Evolutionary conservation across 1,140 invertebrate species (phyloP).

Genomic region (Aphelenchoides besseyi): DNA sequence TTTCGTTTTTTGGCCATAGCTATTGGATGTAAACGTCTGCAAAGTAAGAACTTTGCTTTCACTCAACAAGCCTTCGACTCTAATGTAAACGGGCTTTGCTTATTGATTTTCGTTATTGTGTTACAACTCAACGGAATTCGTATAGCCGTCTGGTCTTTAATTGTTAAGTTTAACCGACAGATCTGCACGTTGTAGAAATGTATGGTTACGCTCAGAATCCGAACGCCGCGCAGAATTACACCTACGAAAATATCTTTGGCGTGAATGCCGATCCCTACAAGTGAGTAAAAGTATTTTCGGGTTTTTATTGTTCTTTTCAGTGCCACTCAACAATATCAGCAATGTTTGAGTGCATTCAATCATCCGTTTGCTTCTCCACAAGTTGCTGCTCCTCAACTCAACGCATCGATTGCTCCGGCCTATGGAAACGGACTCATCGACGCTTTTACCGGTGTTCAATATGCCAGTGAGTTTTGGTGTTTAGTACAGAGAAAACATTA

Average conservation of each 20-base stretch:
- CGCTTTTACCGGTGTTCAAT: background rate
- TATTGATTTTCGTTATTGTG: no score
- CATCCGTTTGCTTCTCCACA: background rate
- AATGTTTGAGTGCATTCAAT: background rate
- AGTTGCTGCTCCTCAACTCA: background rate
- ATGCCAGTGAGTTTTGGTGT: background rate
- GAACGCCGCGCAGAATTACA: background rate
- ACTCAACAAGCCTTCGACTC: no score
- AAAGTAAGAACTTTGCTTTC: no score
- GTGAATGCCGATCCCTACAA: background rate
- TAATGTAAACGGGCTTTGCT: no score
- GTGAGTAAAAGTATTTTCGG: background rate
- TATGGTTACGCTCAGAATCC: background rate
- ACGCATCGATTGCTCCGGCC: background rate
- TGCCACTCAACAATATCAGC: background rate
- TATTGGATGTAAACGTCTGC: no score
- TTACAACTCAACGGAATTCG: no score
- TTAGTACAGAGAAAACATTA: background rate
- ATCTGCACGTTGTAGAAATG: no score
- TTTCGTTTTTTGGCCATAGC: background rate
- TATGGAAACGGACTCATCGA: slow-evolving; percentile 7
- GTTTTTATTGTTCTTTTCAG: background rate
- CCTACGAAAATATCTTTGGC: background rate
- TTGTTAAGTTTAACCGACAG: no score
- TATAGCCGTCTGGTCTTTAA: no score